Evolutionary conservation across 2,888 invertebrate species (phyloP).

Genomic region (Eupeodes luniger): DNA sequence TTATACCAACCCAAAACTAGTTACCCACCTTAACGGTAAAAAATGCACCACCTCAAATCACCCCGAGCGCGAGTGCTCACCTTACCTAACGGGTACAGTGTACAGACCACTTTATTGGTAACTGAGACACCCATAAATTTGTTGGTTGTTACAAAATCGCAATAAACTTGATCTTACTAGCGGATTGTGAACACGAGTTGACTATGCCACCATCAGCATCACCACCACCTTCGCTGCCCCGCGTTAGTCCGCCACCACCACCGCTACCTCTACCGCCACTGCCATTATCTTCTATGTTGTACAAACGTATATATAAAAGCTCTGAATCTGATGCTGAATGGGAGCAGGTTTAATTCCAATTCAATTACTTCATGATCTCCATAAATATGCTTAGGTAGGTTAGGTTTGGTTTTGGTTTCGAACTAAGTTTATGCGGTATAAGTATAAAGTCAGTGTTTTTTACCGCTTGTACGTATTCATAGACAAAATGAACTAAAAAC

Average conservation of each 20-base stretch:
- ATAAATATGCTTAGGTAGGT: constrained; percentile 47
- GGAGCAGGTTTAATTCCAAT: constrained; percentile 74
- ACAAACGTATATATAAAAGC: neutral
- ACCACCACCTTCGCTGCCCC: neutral
- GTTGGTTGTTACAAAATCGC: constrained; percentile 73
- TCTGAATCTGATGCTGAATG: constrained; percentile 44
- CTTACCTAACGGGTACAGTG: constrained; percentile 1
- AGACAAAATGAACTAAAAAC: constrained; percentile 22
- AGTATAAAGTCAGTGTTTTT: neutral
- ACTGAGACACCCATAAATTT: constrained; percentile 67
- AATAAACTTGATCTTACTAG: constrained; percentile 75
- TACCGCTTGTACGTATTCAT: constrained; percentile 1
- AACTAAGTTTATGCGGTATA: constrained; percentile 19
- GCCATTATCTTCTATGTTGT: constrained; percentile 30
- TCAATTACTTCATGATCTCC: constrained; percentile 74
- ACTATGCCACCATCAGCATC: constrained; percentile 48
- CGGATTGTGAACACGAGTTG: constrained; percentile 73
- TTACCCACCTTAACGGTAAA: constrained; percentile 65
- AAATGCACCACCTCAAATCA: constrained; percentile 15
- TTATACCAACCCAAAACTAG: neutral
- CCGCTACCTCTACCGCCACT: neutral
- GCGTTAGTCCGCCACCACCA: neutral
- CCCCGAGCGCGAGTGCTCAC: constrained; percentile 39
- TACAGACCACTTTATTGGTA: constrained; percentile 50
- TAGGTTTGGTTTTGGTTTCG: constrained; percentile 4